Conservation (phyloP, 2,888 invertebrate species). For the Punctoribates punctum region DNA sequence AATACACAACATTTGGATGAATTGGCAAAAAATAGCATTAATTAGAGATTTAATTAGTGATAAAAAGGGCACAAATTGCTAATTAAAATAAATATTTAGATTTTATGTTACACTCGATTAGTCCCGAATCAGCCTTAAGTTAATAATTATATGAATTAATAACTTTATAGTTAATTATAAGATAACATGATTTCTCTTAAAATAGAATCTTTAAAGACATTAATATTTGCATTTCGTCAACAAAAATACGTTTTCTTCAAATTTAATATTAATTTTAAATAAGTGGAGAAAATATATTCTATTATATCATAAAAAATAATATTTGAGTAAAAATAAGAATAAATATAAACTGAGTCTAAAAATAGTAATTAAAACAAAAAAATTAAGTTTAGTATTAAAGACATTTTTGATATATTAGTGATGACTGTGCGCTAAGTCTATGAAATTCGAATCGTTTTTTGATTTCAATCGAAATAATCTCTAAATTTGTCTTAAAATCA, state of each 20-base stretch:
- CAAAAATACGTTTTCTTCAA: neutral
- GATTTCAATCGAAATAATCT: too few species aligned
- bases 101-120: conserved; percentile 12
- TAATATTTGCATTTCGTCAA: neutral
- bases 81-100: neutral
- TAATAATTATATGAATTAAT: neutral
- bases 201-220: neutral
- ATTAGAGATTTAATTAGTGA: neutral
- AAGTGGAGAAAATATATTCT: neutral
- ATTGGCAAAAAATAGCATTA: neutral
- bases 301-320: neutral
- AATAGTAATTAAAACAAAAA: too few species aligned
- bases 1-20: neutral
- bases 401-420: too few species aligned
- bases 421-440: too few species aligned
- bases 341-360: neutral
- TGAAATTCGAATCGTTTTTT: too few species aligned
- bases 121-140: conserved; percentile 8
- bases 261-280: neutral
- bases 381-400: too few species aligned
- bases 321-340: neutral
- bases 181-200: neutral
- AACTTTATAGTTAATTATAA: neutral
- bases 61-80: neutral
- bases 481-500: too few species aligned